These are phyloP conservation scores for Ceyx margarethae DNA, from an alignment of 2,113 vertebrate species.

Conservation along the genomic window DNA sequence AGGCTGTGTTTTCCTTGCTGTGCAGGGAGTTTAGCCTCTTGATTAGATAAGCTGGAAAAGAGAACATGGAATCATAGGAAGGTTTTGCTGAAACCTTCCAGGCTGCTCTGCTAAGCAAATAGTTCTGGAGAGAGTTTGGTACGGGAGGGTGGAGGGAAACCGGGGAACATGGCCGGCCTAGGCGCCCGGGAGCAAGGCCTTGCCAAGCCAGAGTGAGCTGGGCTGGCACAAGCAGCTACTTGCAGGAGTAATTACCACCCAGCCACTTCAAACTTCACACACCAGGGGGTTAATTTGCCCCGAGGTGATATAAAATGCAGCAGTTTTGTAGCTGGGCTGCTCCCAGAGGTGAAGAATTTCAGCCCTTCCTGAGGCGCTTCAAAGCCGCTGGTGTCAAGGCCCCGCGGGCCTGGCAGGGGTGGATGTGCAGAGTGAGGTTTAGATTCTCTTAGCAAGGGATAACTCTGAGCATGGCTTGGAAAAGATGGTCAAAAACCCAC, in stretches of 20 bases:
- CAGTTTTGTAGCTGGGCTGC: background rate
- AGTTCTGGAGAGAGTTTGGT: background rate
- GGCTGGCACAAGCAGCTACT: constrained; percentile 28
- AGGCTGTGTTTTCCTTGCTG: background rate
- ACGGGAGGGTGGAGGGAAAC: background rate
- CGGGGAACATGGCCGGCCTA: background rate
- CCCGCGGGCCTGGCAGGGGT: no score
- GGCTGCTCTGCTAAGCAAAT: background rate
- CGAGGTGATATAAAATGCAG: background rate
- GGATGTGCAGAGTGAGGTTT: background rate
- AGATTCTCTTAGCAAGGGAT: background rate
- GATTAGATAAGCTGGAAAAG: background rate
- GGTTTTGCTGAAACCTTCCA: background rate
- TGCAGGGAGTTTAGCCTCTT: background rate
- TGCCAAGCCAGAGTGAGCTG: background rate
- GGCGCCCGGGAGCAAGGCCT: background rate
- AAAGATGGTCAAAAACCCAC: background rate
- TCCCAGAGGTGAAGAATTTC: background rate
- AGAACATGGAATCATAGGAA: background rate
- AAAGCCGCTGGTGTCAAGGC: background rate
- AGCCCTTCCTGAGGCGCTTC: background rate
- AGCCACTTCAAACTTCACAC: constrained; percentile 41
- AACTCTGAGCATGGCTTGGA: background rate
- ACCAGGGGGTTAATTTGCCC: constrained; percentile 7
- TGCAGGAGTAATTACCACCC: background rate